Conservation (phyloP, 2,888 invertebrate species). For the Drosophila parthenogenetica region DNA sequence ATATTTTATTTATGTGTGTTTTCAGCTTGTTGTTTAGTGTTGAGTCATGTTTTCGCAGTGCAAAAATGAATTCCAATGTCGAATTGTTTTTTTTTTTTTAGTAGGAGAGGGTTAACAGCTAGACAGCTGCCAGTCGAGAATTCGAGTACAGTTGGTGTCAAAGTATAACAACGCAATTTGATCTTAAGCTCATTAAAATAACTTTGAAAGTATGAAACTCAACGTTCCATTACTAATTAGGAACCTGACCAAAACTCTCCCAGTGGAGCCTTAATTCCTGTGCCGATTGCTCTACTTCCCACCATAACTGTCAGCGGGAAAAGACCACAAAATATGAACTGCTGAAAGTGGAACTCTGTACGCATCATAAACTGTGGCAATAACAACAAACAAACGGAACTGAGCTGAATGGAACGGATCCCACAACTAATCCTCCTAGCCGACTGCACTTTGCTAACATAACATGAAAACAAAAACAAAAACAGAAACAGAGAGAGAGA, state of each 20-base stretch:
- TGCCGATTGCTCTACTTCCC: slow-evolving; percentile 64
- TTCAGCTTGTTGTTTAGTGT: slow-evolving; percentile 40
- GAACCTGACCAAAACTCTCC: slow-evolving; percentile 52
- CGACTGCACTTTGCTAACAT: slow-evolving; percentile 74
- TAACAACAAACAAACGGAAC: slow-evolving; percentile 64
- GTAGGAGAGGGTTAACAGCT: slow-evolving; percentile 53
- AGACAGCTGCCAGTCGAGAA: slow-evolving; percentile 21
- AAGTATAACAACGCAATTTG: background rate
- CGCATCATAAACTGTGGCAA: slow-evolving; percentile 76
- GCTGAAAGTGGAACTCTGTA: slow-evolving; percentile 67
- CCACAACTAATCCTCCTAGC: slow-evolving; percentile 67
- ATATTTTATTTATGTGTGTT: slow-evolving; percentile 69
- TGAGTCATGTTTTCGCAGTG: slow-evolving; percentile 67
- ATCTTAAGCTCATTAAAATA: slow-evolving; percentile 49
- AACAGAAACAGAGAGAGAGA: slow-evolving; percentile 19
- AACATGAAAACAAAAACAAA: slow-evolving; percentile 66
- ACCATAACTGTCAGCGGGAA: slow-evolving; percentile 67
- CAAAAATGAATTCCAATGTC: slow-evolving; percentile 43
- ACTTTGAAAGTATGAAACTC: slow-evolving; percentile 7
- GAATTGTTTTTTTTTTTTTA: background rate
- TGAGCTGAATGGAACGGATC: slow-evolving; percentile 38
- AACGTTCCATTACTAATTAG: slow-evolving; percentile 64
- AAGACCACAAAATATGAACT: slow-evolving; percentile 74
- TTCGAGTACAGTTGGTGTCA: slow-evolving; percentile 45
- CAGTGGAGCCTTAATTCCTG: slow-evolving; percentile 9